Evolutionary conservation across 1,140 invertebrate genomes (phyloP).

Genomic region (Brachionus plicatilis): DNA sequence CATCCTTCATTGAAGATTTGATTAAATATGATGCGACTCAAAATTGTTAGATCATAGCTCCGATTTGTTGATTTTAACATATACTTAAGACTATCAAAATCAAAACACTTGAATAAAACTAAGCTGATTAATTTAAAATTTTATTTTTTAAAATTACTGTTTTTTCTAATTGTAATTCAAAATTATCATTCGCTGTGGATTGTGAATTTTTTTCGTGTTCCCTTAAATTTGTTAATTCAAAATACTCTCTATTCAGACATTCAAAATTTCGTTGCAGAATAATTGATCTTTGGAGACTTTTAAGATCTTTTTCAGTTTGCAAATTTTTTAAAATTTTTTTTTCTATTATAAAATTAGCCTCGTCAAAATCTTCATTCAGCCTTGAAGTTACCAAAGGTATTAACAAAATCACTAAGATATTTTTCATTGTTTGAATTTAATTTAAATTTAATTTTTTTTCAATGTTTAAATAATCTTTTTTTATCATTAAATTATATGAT

Average conservation of each 20-base stretch:
- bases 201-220: background rate
- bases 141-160: background rate
- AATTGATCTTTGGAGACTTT: background rate
- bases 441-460: background rate
- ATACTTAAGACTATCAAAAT: background rate
- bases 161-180: background rate
- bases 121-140: background rate
- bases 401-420: background rate
- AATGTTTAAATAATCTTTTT: background rate
- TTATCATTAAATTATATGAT: background rate
- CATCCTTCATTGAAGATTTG: background rate
- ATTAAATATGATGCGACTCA: background rate
- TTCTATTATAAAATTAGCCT: background rate
- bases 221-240: background rate
- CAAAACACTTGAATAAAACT: background rate
- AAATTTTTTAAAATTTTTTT: background rate
- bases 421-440: background rate
- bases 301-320: background rate
- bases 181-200: background rate
- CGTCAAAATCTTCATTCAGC: background rate
- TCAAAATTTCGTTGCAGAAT: background rate
- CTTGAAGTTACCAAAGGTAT: background rate
- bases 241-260: constrained; percentile 10
- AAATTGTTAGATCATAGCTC: background rate
- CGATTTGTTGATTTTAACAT: background rate